phyloP scores from a whole-genome alignment of 2,888 invertebrate species.

The Synanthedon andrenaeformis region DNA sequence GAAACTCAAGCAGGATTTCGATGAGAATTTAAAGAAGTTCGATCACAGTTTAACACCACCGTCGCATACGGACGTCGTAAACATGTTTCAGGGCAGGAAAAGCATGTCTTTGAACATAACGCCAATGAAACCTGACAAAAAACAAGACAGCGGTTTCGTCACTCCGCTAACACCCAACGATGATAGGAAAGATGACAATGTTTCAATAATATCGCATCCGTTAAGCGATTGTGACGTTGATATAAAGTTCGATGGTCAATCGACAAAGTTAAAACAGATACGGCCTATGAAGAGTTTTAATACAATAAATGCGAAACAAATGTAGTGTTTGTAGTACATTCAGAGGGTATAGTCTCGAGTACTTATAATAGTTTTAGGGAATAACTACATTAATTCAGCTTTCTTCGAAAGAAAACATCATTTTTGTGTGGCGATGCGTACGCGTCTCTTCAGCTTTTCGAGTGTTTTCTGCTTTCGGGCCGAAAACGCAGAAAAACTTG shows the following conservation, averaged over 20 bases:
- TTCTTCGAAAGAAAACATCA: too few species aligned
- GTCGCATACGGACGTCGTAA: slow-evolving; percentile 40
- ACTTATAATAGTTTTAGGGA: too few species aligned
- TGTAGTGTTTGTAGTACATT: not conserved
- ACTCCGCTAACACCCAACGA: slow-evolving; percentile 73
- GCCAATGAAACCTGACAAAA: slow-evolving; percentile 14
- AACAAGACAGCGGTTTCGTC: slow-evolving; percentile 73
- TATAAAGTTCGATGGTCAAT: slow-evolving; percentile 81
- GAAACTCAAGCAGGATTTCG: slow-evolving; percentile 59
- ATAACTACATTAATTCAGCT: too few species aligned
- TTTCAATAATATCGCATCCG: slow-evolving; percentile 73
- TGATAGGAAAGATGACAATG: slow-evolving; percentile 46
- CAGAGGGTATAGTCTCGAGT: too few species aligned
- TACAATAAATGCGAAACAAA: not conserved
- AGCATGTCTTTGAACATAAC: slow-evolving; percentile 45
- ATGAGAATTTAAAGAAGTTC: slow-evolving; percentile 46
- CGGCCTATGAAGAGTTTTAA: slow-evolving; percentile 49
- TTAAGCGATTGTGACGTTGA: slow-evolving; percentile 83
- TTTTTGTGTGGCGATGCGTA: too few species aligned
- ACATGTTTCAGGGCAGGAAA: slow-evolving; percentile 41
- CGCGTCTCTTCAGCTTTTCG: too few species aligned
- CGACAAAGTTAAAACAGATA: slow-evolving; percentile 82
- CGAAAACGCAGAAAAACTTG: too few species aligned
- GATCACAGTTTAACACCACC: slow-evolving; percentile 37
- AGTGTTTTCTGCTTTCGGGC: too few species aligned